phyloP scores from a whole-genome alignment of 2,113 vertebrate species.

The Catharus fuscescens region DNA sequence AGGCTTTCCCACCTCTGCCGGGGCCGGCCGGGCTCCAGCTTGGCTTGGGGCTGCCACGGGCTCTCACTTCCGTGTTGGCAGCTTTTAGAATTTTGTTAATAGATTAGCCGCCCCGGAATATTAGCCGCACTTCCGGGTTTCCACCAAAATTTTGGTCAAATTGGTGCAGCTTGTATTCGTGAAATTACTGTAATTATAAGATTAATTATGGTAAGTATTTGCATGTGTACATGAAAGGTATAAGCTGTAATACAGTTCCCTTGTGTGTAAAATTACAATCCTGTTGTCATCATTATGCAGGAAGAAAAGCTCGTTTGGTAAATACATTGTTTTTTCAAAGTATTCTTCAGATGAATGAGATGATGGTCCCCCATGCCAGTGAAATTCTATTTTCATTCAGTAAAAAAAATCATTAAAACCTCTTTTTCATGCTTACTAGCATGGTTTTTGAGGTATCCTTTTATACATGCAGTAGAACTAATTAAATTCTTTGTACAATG shows the following conservation, averaged over 20 bases:
- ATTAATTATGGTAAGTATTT: neutral
- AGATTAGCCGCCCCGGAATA: no score
- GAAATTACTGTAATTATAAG: no score
- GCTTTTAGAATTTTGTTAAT: no score
- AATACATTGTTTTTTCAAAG: neutral
- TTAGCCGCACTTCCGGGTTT: no score
- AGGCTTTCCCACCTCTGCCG: no score
- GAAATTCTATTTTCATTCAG: neutral
- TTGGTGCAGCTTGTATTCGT: no score
- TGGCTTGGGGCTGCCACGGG: no score
- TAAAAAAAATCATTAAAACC: neutral
- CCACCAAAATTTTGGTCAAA: no score
- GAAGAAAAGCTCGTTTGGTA: neutral
- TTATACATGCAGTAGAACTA: neutral
- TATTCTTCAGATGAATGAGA: neutral
- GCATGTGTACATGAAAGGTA: neutral
- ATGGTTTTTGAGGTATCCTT: neutral
- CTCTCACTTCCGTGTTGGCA: no score
- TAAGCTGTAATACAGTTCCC: accelerated
- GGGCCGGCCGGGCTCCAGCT: no score
- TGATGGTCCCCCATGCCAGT: neutral
- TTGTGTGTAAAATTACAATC: neutral
- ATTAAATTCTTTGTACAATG: neutral
- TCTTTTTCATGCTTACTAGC: neutral
- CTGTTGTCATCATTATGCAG: neutral